Conservation (phyloP, 1,140 invertebrate genomes). For the Anastrepha obliqua region DNA sequence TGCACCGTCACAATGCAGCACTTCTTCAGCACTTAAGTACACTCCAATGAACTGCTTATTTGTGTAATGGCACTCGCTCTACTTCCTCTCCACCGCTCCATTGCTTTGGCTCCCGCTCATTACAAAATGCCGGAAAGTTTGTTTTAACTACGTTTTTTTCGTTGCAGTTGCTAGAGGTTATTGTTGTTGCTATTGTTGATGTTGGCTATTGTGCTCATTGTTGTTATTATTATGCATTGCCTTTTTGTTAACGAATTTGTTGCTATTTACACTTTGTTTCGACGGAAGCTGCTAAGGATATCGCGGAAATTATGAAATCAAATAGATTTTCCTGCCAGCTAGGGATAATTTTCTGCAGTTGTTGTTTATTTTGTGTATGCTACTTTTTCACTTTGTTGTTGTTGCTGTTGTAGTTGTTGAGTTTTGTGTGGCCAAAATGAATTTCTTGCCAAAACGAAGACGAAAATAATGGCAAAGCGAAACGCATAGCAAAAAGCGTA, state of each 20-base stretch:
- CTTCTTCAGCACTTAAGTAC: background rate
- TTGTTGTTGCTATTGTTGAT: background rate
- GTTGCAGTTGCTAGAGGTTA: too few species aligned
- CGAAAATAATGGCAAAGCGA: constrained; percentile 19
- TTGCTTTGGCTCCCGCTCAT: background rate
- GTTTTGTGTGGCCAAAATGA: constrained; percentile 19
- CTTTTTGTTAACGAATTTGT: constrained; percentile 33
- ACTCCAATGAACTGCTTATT: constrained; percentile 13
- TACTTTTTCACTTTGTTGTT: background rate
- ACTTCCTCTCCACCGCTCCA: background rate
- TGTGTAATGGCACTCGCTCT: background rate
- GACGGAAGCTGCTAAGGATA: constrained; percentile 8
- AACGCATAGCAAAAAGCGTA: background rate
- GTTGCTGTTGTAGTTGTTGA: background rate
- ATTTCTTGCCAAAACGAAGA: constrained; percentile 32
- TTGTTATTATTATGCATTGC: background rate
- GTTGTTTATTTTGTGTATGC: background rate
- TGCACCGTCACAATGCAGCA: background rate
- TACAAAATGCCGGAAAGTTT: constrained; percentile 22
- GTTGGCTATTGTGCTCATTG: background rate
- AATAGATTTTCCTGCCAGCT: constrained; percentile 44
- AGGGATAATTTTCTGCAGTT: background rate
- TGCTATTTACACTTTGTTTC: background rate
- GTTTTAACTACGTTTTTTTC: constrained; percentile 34
- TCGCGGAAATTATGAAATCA: constrained; percentile 48